Percentiles rank a stretch among this genome's conserved stretches.
Conservation (phyloP, 2,888 invertebrate genomes). For the Girardia tigrina region DNA sequence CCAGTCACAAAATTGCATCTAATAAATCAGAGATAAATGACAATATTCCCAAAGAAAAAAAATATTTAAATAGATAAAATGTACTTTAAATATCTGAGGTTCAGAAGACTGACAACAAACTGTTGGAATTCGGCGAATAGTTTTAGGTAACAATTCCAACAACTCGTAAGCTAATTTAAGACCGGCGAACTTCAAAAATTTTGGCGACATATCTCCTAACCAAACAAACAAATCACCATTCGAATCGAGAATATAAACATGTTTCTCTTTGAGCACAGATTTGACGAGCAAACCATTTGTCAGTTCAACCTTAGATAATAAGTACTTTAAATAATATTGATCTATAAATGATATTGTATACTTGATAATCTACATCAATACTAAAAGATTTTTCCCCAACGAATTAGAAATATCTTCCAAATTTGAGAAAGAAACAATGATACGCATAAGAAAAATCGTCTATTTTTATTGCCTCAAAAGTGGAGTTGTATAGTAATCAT, state of each 20-base stretch:
- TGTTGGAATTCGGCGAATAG: neutral
- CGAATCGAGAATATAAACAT: slow-evolving; percentile 89
- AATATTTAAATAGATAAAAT: neutral
- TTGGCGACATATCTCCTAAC: slow-evolving; percentile 93
- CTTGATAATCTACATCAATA: too few species aligned
- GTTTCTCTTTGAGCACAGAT: slow-evolving; percentile 68
- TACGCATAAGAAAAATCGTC: too few species aligned
- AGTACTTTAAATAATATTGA: too few species aligned
- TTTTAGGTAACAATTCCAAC: slow-evolving; percentile 70
- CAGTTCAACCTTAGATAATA: slow-evolving; percentile 41
- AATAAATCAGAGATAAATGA: slow-evolving; percentile 60
- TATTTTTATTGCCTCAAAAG: too few species aligned
- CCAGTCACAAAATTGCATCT: slow-evolving; percentile 90
- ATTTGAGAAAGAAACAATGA: too few species aligned
- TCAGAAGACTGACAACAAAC: neutral
- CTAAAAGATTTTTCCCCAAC: too few species aligned
- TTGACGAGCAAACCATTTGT: slow-evolving; percentile 57
- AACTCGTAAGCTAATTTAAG: slow-evolving; percentile 89
- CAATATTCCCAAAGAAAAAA: neutral
- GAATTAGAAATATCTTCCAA: too few species aligned
- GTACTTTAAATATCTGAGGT: slow-evolving; percentile 24
- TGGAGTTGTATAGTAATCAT: too few species aligned
- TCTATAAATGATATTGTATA: too few species aligned
- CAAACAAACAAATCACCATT: slow-evolving; percentile 83
- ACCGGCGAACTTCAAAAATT: slow-evolving; percentile 82